Percentiles rank a stretch among this genome's conserved stretches.
Evolutionary conservation across 2,797 vertebrate genomes (phyloP).

Genomic region (Chromobotia macracanthus): DNA sequence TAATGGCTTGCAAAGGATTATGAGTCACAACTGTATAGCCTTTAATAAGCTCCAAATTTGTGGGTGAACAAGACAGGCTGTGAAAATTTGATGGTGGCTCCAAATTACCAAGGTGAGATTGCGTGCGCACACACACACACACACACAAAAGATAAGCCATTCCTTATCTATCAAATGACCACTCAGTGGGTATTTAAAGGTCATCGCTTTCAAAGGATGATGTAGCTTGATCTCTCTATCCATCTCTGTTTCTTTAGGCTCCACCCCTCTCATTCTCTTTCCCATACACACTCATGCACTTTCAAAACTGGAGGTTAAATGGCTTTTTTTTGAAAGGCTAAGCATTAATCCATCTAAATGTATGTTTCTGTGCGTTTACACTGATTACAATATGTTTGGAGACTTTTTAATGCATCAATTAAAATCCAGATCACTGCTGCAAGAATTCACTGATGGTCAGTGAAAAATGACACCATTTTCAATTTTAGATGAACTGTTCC

Average conservation of each 20-base stretch:
- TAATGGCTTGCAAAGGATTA: background rate
- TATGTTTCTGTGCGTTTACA: background rate
- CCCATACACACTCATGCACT: background rate
- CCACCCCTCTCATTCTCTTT: background rate
- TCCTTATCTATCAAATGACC: conserved; percentile 54
- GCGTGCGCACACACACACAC: background rate
- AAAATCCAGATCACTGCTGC: too few relatives aligned
- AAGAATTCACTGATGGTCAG: too few relatives aligned
- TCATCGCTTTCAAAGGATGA: conserved; percentile 75
- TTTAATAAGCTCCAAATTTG: background rate
- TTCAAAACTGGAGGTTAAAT: background rate
- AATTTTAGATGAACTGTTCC: too few relatives aligned
- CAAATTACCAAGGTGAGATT: background rate
- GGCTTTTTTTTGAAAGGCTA: background rate
- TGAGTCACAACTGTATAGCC: background rate
- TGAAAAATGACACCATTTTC: too few relatives aligned
- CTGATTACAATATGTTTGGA: background rate
- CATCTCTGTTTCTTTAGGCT: conserved; percentile 19
- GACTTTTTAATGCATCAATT: background rate
- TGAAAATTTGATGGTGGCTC: background rate
- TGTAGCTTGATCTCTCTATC: conserved; percentile 73
- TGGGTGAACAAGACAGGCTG: background rate
- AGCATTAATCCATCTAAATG: background rate
- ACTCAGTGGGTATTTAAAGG: conserved; percentile 74
- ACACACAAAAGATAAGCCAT: conserved; percentile 41